These are phyloP conservation scores for Auanema freiburgensis DNA, from an alignment of 2,888 invertebrate species.

Conservation along the genomic window DNA sequence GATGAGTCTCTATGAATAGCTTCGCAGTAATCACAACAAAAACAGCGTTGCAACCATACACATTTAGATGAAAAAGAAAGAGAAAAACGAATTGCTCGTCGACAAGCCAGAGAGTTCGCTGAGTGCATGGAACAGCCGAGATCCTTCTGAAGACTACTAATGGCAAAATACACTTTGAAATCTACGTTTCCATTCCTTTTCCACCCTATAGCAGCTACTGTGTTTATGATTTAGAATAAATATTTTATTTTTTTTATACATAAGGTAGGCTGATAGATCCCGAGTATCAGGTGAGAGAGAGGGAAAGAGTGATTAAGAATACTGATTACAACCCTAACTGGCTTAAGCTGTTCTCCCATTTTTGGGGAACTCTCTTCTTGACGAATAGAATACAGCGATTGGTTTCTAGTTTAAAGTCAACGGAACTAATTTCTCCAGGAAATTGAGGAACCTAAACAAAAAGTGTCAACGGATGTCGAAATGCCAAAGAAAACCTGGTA, in stretches of 20 bases:
- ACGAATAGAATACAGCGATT: conserved; percentile 41
- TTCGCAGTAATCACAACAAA: background rate
- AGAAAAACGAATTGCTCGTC: conserved; percentile 8
- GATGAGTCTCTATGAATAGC: background rate
- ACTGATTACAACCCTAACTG: conserved; percentile 34
- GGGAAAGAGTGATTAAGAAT: no score
- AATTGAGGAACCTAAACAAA: conserved; percentile 29
- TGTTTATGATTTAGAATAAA: background rate
- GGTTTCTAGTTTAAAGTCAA: conserved; percentile 43
- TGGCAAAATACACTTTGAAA: no score
- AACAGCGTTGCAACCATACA: background rate
- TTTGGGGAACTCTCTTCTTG: conserved; percentile 34
- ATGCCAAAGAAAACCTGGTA: conserved; percentile 27
- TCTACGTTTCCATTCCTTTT: no score
- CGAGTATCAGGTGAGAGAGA: background rate
- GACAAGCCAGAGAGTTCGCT: background rate
- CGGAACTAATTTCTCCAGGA: conserved; percentile 36
- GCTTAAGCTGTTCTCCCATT: conserved; percentile 43
- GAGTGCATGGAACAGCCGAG: background rate
- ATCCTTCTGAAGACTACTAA: no score
- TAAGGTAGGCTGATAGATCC: background rate
- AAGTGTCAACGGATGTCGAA: background rate
- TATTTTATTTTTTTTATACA: conserved; percentile 3
- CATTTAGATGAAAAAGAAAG: conserved; percentile 4
- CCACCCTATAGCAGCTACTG: background rate